These are phyloP conservation scores for Brachyptera risi DNA, from an alignment of 2,888 invertebrate genomes.

Conservation along the genomic window DNA sequence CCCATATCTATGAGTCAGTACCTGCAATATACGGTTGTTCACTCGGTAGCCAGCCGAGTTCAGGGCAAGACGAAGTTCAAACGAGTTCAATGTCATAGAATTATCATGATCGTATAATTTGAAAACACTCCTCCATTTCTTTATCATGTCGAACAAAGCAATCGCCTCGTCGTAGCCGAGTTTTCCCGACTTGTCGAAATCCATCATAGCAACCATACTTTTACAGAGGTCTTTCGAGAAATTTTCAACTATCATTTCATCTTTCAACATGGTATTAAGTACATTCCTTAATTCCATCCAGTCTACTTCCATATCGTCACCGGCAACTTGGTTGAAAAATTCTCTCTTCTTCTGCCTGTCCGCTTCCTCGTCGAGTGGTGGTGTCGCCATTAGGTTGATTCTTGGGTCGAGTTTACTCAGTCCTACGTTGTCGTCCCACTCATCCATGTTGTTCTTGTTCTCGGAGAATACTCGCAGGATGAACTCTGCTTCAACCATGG, in stretches of 20 bases:
- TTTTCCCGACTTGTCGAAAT: too few relatives aligned
- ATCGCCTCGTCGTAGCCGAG: too few relatives aligned
- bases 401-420: slow-evolving; percentile 76
- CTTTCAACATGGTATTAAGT: slow-evolving; percentile 81
- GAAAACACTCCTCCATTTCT: too few relatives aligned
- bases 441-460: slow-evolving; percentile 80
- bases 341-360: slow-evolving; percentile 55
- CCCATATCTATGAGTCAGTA: too few relatives aligned
- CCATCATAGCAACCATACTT: too few relatives aligned
- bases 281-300: slow-evolving; percentile 91
- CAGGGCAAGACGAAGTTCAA: too few relatives aligned
- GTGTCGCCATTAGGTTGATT: slow-evolving; percentile 52
- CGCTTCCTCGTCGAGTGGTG: slow-evolving; percentile 31
- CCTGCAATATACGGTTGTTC: too few relatives aligned
- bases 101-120: too few relatives aligned
- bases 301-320: slow-evolving; percentile 87
- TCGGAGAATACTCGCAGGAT: slow-evolving; percentile 93
- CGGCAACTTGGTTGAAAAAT: slow-evolving; percentile 83
- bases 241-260: slow-evolving; percentile 63
- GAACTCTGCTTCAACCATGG: slow-evolving; percentile 94
- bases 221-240: too few relatives aligned
- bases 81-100: too few relatives aligned
- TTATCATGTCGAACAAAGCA: too few relatives aligned
- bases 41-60: too few relatives aligned
- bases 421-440: slow-evolving; percentile 85